Evolutionary conservation across 1,140 invertebrate species (phyloP), one percentile per base, ranked within the genome.

Genomic region (Drosophila asahinai): DNA sequence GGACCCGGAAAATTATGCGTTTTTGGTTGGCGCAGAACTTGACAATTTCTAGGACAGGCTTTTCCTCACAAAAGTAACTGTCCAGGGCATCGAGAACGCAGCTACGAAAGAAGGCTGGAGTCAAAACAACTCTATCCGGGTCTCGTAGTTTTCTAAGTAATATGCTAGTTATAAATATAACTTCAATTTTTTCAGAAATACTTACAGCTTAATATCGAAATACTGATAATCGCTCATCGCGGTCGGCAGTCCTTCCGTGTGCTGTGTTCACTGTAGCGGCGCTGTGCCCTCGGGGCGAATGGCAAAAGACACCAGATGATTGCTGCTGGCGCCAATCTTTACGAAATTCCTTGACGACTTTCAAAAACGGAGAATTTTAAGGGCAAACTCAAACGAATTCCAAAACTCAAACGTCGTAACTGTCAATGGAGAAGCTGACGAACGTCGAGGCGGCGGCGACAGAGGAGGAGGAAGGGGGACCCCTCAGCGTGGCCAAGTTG

Each of bases 1-100:
- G 92, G 40, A 96, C 95, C 49, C 95, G 93, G 49, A 96, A 58
- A 15, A 96, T 93, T 27, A 94, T 95, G 63, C 94, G 93, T 43
- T 79, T 86, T 27, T 92, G 89, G 1, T 71, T 12, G 1, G 87
- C 62, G 83, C 94, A 92, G 60, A 95, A 95, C 73, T 95, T 96
- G 0, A 96, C 74, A 30, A 96, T 81, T 59, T 96, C 94, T 25
- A 96, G 82, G 9, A 77, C 83, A 33, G 93, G 91, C 62, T 93
- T 93, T 15, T 94, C 91, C 58, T 94, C 94, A 1, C 95, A 95
- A 81, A 95, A 95, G 25, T 96, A 86, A 62, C 93, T 92, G n/a
- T 93, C 93, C 27, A 96, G 71, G 3, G 94, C 93, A 64, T 94
- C 81, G 25, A 94, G 89, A 62, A 96, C 93, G 76, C 95, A 94